Percentiles rank a stretch among this genome's conserved stretches.
Conservation (phyloP, 2,113 vertebrate genomes). For the Carettochelys insculpta region DNA sequence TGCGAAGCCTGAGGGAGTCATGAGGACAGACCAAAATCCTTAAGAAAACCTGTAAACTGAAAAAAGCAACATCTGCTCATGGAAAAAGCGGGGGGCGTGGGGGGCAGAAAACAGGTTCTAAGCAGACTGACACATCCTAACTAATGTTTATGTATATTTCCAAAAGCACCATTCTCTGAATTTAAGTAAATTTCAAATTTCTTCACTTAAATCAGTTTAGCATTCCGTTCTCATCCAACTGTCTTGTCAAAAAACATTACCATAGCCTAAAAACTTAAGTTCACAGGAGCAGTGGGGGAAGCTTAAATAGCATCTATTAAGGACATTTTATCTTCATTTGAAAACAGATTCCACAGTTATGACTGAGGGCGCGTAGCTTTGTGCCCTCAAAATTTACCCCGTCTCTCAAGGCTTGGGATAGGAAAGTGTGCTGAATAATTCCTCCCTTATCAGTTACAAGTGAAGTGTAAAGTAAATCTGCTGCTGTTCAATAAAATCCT, state of each 20-base stretch:
- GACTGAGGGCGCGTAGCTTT: background rate
- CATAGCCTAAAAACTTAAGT: background rate
- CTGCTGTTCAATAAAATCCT: conserved; percentile 57
- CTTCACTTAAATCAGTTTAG: conserved; percentile 38
- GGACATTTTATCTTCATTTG: conserved; percentile 43
- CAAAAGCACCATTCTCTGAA: conserved; percentile 7
- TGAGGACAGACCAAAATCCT: conserved; percentile 28
- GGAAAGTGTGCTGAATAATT: conserved; percentile 51
- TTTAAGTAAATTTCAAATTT: conserved; percentile 56
- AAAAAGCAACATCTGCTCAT: conserved; percentile 51
- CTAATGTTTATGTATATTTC: conserved; percentile 53
- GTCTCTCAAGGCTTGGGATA: conserved; percentile 24
- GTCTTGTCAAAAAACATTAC: conserved; percentile 43
- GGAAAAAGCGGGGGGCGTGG: conserved; percentile 40
- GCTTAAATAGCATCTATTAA: background rate
- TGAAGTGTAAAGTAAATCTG: conserved; percentile 69
- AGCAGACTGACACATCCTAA: conserved; percentile 61
- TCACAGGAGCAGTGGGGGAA: background rate
- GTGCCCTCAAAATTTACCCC: conserved; percentile 6
- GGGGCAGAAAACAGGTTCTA: conserved; percentile 32
- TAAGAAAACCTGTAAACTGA: conserved; percentile 40
- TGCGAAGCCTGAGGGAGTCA: conserved; percentile 50
- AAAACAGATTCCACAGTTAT: conserved; percentile 37
- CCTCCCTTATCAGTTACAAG: conserved; percentile 41
- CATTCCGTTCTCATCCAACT: conserved; percentile 17